Evolutionary conservation across 1,140 invertebrate genomes (phyloP), one percentile per base, ranked within the genome.

Genomic region (Eufriesea mexicana): DNA sequence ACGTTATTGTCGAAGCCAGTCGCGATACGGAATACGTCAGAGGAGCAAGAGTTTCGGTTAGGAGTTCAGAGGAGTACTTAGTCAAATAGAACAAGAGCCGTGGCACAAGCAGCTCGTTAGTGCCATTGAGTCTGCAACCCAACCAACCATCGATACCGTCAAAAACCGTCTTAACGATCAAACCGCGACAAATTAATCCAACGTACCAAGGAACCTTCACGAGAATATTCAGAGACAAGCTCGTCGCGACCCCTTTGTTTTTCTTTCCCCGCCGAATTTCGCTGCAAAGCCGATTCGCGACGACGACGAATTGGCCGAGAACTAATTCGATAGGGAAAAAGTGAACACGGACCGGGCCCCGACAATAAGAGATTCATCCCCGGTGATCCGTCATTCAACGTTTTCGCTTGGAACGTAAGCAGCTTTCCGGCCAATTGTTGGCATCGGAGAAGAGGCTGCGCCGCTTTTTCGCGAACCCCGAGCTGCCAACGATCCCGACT

Each of bases 371-470:
- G 61, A 66, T 23, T 42, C 72, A 54, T 81, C 28, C 18, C 9
- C 18, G 23, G 20, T 14, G 42, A 28, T 45, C 20, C n/a, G 28
- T 16, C 42, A 57, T 25, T 59, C 59, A 42, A 2, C 61, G 62
- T 64, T 77, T 23, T 2, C 70, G 35, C 25, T 76, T 59, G 51
- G 25, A 76, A 57, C 20, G 45, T 74, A 67, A 76, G 45, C 62
- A 66, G 54, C 61, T 59, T 68, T 16, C n/a, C 51, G 2, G 23
- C 9, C 18, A 49, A 70, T 12, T 23, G 42, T 20, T 42, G 55
- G 14, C 18, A 61, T 61, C 47, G 20, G 45, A 45, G 16, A 54
- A 42, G 16, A 5, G 18, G 10, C 18, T 62, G 25, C 7, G 8
- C 14, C 18, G 6, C 45, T 55, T 77, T 45, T 76, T 66, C 45